Base-by-base conservation (phyloP, 1,140 invertebrate species). In the Papilio aristodemus region DNA sequence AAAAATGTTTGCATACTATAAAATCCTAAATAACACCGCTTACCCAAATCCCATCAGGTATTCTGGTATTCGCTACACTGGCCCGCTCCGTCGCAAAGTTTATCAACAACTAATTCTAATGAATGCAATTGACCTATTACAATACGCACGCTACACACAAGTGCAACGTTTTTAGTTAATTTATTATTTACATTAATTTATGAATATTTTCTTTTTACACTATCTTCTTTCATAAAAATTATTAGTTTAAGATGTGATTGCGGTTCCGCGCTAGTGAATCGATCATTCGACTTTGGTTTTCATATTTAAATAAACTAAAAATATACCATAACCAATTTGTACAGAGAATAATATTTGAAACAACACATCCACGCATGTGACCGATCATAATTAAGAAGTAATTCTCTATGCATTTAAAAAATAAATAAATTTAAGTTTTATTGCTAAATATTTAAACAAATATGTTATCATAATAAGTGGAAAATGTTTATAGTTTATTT, bases 111-210 rank as follows among this genome's bases (percentile, higher is more conserved):
- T 10, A 63, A 64, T 71, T 59, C 37, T 71, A 71, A 71, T 71
- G 36, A 37, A 67, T 75, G 73, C 73, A 75, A 50, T 70, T 63
- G 68, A 71, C 71, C 67, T 37, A 64, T 19, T 74, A 67, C 58
- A 17, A 54, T n/a, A 36, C 63, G n/a, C 67, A 67, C 70, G 70
- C 68, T 68, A 39, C 10, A 13, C 19, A 37, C 36, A 17, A 37
- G 73, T 74, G 73, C 73, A 58, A 13, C n/a, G n/a, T n/a, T n/a
- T n/a, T n/a, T n/a, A n/a, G n/a, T n/a, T n/a, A n/a, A n/a, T n/a
- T n/a, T n/a, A n/a, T n/a, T n/a, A n/a, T n/a, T n/a, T n/a, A n/a
- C n/a, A n/a, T n/a, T n/a, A n/a, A n/a, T n/a, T n/a, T n/a, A n/a
- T n/a, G n/a, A n/a, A n/a, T n/a, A n/a, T n/a, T n/a, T n/a, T n/a